A percentile compares a stretch with the other conserved stretches of the same genome.
phyloP scores from a whole-genome alignment of 2,888 invertebrate genomes.

The Antheraea assamensis region DNA sequence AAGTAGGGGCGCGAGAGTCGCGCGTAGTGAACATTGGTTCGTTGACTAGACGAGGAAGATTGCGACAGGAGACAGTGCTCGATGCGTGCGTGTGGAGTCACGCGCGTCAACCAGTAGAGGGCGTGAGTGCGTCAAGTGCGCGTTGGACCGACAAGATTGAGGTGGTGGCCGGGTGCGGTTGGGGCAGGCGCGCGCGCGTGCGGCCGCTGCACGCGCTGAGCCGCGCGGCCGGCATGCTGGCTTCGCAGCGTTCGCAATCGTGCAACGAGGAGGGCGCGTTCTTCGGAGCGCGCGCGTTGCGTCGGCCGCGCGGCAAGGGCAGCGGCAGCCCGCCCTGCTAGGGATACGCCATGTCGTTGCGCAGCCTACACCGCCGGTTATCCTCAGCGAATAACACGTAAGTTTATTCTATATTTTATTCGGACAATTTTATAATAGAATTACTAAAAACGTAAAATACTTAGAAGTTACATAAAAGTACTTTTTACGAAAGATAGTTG shows the following conservation, averaged over 20 bases:
- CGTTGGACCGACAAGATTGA: slow-evolving; percentile 72
- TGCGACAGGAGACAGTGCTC: slow-evolving; percentile 29
- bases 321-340: slow-evolving; percentile 83
- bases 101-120: slow-evolving; percentile 34
- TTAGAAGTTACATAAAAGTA: no score
- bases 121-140: slow-evolving; percentile 46
- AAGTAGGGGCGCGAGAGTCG: slow-evolving; percentile 30
- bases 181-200: slow-evolving; percentile 80
- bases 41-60: background rate
- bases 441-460: no score
- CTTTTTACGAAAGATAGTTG: background rate
- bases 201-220: slow-evolving; percentile 75
- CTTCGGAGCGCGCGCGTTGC: slow-evolving; percentile 79
- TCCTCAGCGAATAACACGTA: slow-evolving; percentile 83
- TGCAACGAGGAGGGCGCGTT: slow-evolving; percentile 82
- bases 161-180: slow-evolving; percentile 78
- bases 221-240: slow-evolving; percentile 78
- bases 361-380: slow-evolving; percentile 84
- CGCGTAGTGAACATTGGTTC: slow-evolving; percentile 22
- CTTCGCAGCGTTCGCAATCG: slow-evolving; percentile 80
- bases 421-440: no score
- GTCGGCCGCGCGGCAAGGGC: slow-evolving; percentile 82
- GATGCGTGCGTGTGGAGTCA: slow-evolving; percentile 40
- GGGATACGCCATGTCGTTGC: slow-evolving; percentile 85
- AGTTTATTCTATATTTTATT: slow-evolving; percentile 48